These are phyloP conservation scores for Lacerta bilineata DNA, from an alignment of 2,797 vertebrate genomes.

Conservation along the genomic window DNA sequence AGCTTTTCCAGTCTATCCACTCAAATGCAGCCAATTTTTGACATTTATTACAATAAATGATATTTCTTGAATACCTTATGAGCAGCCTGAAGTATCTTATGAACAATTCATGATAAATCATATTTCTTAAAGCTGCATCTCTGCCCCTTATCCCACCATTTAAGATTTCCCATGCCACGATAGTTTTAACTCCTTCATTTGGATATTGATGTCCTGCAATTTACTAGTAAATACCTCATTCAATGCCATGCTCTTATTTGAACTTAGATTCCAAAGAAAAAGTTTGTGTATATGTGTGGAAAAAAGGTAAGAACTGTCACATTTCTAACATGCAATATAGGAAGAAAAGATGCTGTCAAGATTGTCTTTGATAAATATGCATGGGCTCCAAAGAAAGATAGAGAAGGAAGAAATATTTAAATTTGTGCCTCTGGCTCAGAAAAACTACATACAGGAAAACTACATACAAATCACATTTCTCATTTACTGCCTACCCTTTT, in stretches of 20 bases:
- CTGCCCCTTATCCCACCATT: conserved; percentile 36
- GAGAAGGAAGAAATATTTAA: conserved; percentile 36
- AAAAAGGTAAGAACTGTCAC: conserved; percentile 15
- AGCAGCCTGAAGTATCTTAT: conserved; percentile 68
- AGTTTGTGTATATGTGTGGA: not conserved
- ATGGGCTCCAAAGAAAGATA: conserved; percentile 21
- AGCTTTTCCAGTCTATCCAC: conserved; percentile 57
- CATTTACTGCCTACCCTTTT: conserved; percentile 30
- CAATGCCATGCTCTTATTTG: conserved; percentile 33
- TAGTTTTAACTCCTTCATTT: conserved; percentile 44
- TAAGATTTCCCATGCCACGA: conserved; percentile 35
- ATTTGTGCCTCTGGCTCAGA: conserved; percentile 43
- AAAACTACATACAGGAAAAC: conserved; percentile 35
- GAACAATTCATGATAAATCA: conserved; percentile 69
- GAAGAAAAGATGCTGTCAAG: conserved; percentile 39
- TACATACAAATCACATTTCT: conserved; percentile 31
- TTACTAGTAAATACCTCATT: conserved; percentile 16
- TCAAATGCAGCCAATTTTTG: conserved; percentile 67
- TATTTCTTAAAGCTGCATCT: conserved; percentile 62
- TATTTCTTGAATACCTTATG: conserved; percentile 74
- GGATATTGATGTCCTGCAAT: conserved; percentile 18
- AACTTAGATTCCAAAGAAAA: conserved; percentile 10
- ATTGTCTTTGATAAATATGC: conserved; percentile 39
- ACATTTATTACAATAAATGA: conserved; percentile 72
- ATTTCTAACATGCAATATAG: conserved; percentile 33